These are phyloP conservation scores for Melanotaenia duboulayi DNA, from an alignment of 2,113 vertebrate species.

Conservation along the genomic window DNA sequence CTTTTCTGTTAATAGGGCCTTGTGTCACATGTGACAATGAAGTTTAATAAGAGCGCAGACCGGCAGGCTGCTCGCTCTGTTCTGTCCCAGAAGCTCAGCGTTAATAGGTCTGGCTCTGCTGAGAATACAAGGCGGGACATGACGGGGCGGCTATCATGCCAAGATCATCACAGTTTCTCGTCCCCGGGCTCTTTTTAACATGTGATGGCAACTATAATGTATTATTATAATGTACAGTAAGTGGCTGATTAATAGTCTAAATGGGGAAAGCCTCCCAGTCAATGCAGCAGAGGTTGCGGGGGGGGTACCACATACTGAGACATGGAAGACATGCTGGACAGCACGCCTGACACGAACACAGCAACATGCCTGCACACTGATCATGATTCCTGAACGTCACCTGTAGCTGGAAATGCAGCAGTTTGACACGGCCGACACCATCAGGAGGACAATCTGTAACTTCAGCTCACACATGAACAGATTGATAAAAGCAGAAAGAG, in stretches of 20 bases:
- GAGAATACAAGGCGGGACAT: conserved; percentile 65
- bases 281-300: conserved; percentile 30
- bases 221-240: conserved; percentile 68
- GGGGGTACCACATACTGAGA: conserved; percentile 60
- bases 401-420: no score
- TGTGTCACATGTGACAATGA: conserved; percentile 12
- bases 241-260: conserved; percentile 71
- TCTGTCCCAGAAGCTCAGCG: conserved; percentile 50
- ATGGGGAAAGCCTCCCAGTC: conserved; percentile 52
- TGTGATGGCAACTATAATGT: conserved; percentile 68
- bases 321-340: conserved; percentile 51
- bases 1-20: conserved; percentile 12
- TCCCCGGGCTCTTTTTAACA: conserved; percentile 57
- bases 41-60: conserved; percentile 39
- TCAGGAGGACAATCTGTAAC: no score
- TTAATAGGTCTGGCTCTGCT: conserved; percentile 65
- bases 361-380: conserved; percentile 23
- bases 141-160: conserved; percentile 31
- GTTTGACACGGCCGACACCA: conserved; percentile 60
- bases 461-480: conserved; percentile 61
- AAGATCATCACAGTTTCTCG: conserved; percentile 56
- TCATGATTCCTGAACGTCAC: conserved; percentile 16
- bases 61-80: conserved; percentile 14
- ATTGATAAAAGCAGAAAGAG: conserved; percentile 55
- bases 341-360: conserved; percentile 34